phyloP scores from a whole-genome alignment of 1,140 invertebrate species.

The Lepidurus arcticus region DNA sequence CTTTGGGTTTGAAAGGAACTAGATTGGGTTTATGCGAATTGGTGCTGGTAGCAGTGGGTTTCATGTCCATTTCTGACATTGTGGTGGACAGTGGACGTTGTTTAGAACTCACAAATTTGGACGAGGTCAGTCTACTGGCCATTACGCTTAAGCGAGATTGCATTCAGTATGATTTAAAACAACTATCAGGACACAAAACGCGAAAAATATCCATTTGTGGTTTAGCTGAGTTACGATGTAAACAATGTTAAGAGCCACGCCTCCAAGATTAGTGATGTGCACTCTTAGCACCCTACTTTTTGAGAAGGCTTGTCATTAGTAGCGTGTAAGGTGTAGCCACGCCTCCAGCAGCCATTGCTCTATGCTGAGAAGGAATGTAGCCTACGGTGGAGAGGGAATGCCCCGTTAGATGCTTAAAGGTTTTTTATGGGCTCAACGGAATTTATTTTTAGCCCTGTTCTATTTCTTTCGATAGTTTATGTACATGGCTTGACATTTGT shows the following conservation, averaged over 20 bases:
- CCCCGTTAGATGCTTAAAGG: no score
- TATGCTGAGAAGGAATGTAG: no score
- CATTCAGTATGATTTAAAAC: no score
- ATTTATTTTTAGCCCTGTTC: no score
- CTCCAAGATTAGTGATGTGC: background rate
- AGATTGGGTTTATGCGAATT: background rate
- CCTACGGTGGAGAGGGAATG: no score
- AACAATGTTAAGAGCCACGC: background rate
- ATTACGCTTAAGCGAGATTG: background rate
- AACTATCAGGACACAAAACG: no score
- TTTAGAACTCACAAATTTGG: background rate
- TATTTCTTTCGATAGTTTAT: no score
- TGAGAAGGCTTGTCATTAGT: background rate
- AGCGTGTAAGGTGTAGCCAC: no score
- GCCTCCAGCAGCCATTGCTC: no score
- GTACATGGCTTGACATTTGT: no score
- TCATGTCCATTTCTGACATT: background rate
- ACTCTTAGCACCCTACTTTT: background rate
- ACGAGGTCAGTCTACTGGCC: background rate
- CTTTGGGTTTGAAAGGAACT: background rate
- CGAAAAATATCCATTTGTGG: no score
- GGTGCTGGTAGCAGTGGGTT: background rate
- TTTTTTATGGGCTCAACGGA: no score
- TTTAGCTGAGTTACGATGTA: background rate
- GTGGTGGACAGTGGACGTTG: background rate